phyloP scores from a whole-genome alignment of 1,140 invertebrate species.

The Neocloeon triangulifer region DNA sequence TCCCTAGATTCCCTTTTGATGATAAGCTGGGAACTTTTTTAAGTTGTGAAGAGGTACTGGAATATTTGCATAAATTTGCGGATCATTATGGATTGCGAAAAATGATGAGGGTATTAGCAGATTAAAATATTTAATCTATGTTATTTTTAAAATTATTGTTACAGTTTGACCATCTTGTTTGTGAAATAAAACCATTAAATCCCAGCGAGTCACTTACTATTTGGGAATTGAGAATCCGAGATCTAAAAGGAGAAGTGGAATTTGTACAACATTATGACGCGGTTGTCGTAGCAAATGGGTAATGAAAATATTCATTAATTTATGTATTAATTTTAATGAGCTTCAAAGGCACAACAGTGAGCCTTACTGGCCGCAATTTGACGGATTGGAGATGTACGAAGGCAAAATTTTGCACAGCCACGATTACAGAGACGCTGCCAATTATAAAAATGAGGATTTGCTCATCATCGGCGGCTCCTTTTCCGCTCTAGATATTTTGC shows the following conservation, averaged over 20 bases:
- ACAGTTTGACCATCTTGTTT: constrained; percentile 9
- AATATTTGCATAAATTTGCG: constrained; percentile 37
- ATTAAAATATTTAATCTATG: constrained; percentile 6
- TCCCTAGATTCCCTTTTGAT: constrained; percentile 46
- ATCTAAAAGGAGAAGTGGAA: too few relatives aligned
- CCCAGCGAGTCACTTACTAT: constrained; percentile 11
- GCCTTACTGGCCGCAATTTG: constrained; percentile 31
- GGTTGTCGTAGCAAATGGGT: constrained; percentile 43
- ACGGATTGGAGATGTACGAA: constrained; percentile 27
- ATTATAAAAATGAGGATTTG: constrained; percentile 28
- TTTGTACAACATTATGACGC: constrained; percentile 29
- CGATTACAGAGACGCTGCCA: constrained; percentile 31
- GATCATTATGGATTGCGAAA: constrained; percentile 24
- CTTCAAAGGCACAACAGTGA: constrained; percentile 36
- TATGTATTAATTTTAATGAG: too few relatives aligned
- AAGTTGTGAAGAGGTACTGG: constrained; percentile 28
- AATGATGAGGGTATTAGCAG: constrained; percentile 26
- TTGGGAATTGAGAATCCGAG: too few relatives aligned
- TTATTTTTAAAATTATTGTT: constrained; percentile 11
- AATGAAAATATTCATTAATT: constrained; percentile 6
- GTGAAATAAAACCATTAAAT: constrained; percentile 9
- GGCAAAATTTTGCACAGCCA: constrained; percentile 42
- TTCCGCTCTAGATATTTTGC: too few relatives aligned
- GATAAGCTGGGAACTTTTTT: constrained; percentile 24
- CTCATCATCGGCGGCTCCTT: constrained; percentile 43